Evolutionary conservation across 2,797 vertebrate genomes (phyloP), one percentile per base, ranked within the genome.

Genomic region (Mus spretus): DNA sequence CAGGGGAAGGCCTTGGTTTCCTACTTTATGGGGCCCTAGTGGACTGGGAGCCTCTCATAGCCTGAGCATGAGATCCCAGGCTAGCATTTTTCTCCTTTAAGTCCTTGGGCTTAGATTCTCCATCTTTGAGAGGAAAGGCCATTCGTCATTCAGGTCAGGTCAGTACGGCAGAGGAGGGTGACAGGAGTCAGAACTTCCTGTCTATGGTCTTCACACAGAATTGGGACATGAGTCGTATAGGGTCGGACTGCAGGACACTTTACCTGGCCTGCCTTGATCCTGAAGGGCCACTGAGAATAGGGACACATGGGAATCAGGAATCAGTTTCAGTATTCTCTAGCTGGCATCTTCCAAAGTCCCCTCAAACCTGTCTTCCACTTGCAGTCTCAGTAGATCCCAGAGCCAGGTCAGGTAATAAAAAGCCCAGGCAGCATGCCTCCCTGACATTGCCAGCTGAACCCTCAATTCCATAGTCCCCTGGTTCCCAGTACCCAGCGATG

Each of bases 91-190:
- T 0, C 53, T 75, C 6, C 55, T 1, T 31, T 59, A 53, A 67
- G 11, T 77, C n/a, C 57, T 59, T 40, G 10, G 9, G 47, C 50
- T 53, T 65, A 26, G 31, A 10, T 57, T 65, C 50, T 50, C 53
- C 7, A 50, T 57, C 55, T 63, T 15, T 63, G 34, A 28, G 77
- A 17, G 5, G 59, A 4, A 17, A 55, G 34, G 1, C 20, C 31
- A 63, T 74, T 57, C 13, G 24, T 84, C 17, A 26, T 12, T 70
- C 78, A 70, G 8, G 37, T 17, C 50, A 24, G 24, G 59, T 61
- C 59, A 78, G 44, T 2, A 2, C 24, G n/a, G 10, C 0, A n/a
- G 53, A 40, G 2, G 31, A 40, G 20, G 0, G 0, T 19, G 9
- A 28, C 3, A 15, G 59, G 67, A 79, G 28, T 26, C 75, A 90